Base-by-base conservation (phyloP, 2,113 vertebrate genomes). In the Beaufortia kweichowensis region DNA sequence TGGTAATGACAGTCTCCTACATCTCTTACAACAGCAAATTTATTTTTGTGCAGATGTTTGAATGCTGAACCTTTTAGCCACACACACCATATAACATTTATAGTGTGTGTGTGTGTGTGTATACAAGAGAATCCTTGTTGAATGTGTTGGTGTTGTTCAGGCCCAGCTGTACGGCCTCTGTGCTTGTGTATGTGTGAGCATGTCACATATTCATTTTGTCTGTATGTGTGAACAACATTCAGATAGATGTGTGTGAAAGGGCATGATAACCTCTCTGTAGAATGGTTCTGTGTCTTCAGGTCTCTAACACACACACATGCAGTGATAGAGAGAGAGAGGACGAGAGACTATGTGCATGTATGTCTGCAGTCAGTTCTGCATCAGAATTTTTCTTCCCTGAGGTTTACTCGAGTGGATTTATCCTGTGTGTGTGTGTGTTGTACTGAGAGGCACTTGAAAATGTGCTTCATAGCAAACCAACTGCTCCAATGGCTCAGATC, bases 381-480 rank as follows among this genome's bases (percentile, higher is more conserved):
- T 53, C 68, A 57, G 15, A 59, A 71, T 71, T 15, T 59, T 10
- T 12, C 11, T 26, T 33, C 31, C 23, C 29, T 41, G 31, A 39
- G 50, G 10, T 71, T 41, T 33, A 59, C 33, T 26, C 17, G 2
- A 41, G 23, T 57, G 48, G 29, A 55, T 79, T 48, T 10, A 12
- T 50, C 17, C 24, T 61, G 24, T 76, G 55, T 71, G 68, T 35
- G 63, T 77, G 41, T 76, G 69, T 67, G 73, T 31, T 6, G 29
- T 48, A 80, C 77, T 71, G 82, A 81, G 11, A 64, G 6, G 31
- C 68, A 26, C 53, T 28, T 57, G 68, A n/a, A 50, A 53, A 26
- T 57, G 31, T 71, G 31, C 50, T 11, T 57, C 33, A 57, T 39
- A 24, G 29, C 14, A 57, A 71, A 59, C 53, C 53, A 41, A 41